Percentiles rank a stretch among this genome's conserved stretches.
Evolutionary conservation across 2,113 vertebrate genomes (phyloP).

Genomic region (Neolamprologus hecqui): DNA sequence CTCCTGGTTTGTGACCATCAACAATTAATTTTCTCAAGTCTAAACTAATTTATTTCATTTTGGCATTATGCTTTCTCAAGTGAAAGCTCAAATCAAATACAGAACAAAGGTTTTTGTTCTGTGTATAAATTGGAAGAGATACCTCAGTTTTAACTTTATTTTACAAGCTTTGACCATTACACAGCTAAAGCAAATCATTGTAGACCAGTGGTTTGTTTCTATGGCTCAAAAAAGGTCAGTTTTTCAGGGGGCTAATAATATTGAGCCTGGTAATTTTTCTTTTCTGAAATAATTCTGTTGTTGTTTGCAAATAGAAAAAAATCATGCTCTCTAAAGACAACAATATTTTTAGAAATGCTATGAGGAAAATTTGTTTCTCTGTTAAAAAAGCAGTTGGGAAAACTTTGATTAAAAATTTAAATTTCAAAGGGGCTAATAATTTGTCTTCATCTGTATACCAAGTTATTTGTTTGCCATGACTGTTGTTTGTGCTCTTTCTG

Average conservation of each 20-base stretch:
- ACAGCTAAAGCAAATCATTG: not conserved
- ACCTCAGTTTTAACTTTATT: not conserved
- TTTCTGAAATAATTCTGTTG: not conserved
- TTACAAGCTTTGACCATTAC: not conserved
- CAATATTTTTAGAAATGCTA: not conserved
- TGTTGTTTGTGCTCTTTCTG: not conserved
- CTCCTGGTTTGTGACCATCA: not conserved
- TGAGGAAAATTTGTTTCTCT: not conserved
- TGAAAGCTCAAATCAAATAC: not conserved
- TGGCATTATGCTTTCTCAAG: not conserved
- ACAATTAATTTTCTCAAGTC: not conserved
- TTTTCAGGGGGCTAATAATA: not conserved
- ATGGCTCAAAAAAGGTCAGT: not conserved
- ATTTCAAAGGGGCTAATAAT: not conserved
- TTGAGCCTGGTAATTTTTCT: not conserved
- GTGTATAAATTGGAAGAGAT: not conserved
- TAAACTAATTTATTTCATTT: not conserved
- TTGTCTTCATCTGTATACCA: not conserved
- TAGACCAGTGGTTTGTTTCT: not conserved
- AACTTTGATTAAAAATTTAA: not conserved
- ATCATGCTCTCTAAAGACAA: not conserved
- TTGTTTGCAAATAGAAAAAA: not conserved
- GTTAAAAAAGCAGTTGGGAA: not conserved
- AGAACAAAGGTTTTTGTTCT: not conserved
- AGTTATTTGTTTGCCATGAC: not conserved